Evolutionary conservation across 2,113 vertebrate species (phyloP).

Genomic region (Plecotus auritus): DNA sequence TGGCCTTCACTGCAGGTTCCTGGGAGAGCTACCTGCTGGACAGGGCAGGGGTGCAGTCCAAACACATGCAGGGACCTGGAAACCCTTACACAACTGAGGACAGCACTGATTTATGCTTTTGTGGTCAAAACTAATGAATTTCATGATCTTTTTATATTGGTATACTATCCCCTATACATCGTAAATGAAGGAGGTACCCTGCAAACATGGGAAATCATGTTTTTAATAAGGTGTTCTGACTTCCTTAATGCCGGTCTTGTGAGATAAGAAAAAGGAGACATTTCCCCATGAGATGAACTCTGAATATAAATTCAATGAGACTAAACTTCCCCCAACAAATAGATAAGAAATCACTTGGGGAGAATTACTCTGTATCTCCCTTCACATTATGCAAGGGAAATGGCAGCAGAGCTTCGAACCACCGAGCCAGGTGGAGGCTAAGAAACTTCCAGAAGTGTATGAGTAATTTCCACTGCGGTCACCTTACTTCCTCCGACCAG

Average conservation of each 20-base stretch:
- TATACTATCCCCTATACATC: neutral
- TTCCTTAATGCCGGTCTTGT: neutral
- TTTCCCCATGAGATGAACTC: neutral
- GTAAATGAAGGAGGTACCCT: neutral
- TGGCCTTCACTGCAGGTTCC: fast-evolving
- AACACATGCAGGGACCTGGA: neutral
- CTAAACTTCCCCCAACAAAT: neutral
- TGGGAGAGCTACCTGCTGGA: neutral
- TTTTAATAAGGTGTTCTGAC: neutral
- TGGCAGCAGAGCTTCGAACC: neutral
- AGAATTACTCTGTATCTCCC: neutral
- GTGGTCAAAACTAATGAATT: slow-evolving; percentile 6
- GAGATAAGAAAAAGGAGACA: neutral
- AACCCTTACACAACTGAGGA: neutral
- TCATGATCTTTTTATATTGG: neutral
- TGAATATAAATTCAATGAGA: neutral
- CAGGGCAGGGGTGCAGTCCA: neutral
- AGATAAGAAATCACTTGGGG: neutral
- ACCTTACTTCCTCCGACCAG: neutral
- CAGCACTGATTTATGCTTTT: neutral
- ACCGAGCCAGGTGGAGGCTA: no score
- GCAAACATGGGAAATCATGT: neutral
- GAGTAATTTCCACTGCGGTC: no score
- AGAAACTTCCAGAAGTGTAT: neutral
- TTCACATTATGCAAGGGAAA: neutral